phyloP scores from a whole-genome alignment of 2,888 invertebrate genomes.

The Cyclophora punctaria region DNA sequence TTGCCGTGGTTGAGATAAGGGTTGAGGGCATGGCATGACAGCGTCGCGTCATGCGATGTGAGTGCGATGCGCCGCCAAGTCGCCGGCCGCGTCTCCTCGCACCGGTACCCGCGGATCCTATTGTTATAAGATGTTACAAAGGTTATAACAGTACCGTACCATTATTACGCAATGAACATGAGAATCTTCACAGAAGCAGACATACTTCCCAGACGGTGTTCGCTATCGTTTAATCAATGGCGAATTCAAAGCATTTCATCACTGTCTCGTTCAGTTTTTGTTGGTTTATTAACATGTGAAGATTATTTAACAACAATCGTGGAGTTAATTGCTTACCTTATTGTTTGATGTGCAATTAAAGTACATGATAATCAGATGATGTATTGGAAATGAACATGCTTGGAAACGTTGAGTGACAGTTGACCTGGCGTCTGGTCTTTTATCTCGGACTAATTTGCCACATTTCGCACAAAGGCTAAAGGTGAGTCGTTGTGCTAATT shows the following conservation, averaged over 20 bases:
- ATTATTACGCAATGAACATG: conserved; percentile 62
- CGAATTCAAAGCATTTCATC: conserved; percentile 26
- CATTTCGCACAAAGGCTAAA: not conserved
- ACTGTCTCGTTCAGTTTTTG: too few species aligned
- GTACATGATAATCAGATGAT: too few species aligned
- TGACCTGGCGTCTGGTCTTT: too few species aligned
- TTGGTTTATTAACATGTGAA: too few species aligned
- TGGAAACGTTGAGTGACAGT: too few species aligned
- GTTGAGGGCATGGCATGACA: conserved; percentile 15
- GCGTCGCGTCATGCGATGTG: conserved; percentile 10
- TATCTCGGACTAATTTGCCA: not conserved
- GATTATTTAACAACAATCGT: too few species aligned
- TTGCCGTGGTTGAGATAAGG: conserved; percentile 35
- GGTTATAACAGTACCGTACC: conserved; percentile 55
- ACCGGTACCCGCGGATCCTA: conserved; percentile 15
- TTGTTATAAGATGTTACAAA: conserved; percentile 49
- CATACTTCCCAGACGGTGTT: conserved; percentile 45
- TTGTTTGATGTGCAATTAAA: too few species aligned
- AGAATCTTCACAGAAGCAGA: conserved; percentile 50
- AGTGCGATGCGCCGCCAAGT: conserved; percentile 14
- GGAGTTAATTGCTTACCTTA: too few species aligned
- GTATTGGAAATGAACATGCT: too few species aligned
- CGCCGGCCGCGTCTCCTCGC: conserved; percentile 33
- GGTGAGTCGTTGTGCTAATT: too few species aligned
- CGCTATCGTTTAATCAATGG: conserved; percentile 42